Evolutionary conservation across 1,140 invertebrate species (phyloP).

Genomic region (Leptopilina clavipes): DNA sequence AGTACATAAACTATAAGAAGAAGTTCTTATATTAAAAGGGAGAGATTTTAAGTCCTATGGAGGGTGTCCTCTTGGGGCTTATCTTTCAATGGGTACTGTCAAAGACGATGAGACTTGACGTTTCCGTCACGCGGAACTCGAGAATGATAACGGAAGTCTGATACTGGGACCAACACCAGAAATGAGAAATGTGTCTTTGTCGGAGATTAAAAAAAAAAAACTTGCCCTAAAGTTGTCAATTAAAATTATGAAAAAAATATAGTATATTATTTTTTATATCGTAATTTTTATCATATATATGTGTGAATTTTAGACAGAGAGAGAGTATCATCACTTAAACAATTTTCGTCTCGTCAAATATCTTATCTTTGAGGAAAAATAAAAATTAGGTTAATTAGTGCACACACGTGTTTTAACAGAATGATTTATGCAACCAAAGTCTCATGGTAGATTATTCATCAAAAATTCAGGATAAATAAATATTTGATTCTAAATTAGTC

Average conservation of each 20-base stretch:
- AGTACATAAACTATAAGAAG: too few relatives aligned
- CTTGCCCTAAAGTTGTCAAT: too few relatives aligned
- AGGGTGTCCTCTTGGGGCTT: slow-evolving; percentile 58
- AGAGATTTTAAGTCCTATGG: slow-evolving; percentile 29
- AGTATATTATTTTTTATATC: too few relatives aligned
- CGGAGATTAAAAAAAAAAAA: slow-evolving; percentile 43
- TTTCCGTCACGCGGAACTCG: slow-evolving; percentile 63
- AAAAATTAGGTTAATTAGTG: slow-evolving; percentile 22
- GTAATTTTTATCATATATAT: too few relatives aligned
- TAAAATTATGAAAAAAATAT: too few relatives aligned
- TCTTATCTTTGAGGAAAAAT: slow-evolving; percentile 33
- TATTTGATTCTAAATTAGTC: not conserved
- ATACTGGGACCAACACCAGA: slow-evolving; percentile 68
- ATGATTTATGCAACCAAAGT: slow-evolving; percentile 5
- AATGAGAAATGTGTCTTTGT: slow-evolving; percentile 72
- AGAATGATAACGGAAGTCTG: slow-evolving; percentile 71
- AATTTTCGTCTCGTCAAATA: not conserved
- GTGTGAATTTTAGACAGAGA: not conserved
- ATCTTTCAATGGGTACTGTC: slow-evolving; percentile 70
- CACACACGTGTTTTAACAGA: not conserved
- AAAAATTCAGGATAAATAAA: slow-evolving; percentile 6
- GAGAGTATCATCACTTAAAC: not conserved
- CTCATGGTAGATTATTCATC: slow-evolving; percentile 5
- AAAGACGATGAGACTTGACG: slow-evolving; percentile 66
- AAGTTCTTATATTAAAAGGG: not conserved